phyloP scores from a whole-genome alignment of 1,140 invertebrate genomes.

The Adelges cooleyi region DNA sequence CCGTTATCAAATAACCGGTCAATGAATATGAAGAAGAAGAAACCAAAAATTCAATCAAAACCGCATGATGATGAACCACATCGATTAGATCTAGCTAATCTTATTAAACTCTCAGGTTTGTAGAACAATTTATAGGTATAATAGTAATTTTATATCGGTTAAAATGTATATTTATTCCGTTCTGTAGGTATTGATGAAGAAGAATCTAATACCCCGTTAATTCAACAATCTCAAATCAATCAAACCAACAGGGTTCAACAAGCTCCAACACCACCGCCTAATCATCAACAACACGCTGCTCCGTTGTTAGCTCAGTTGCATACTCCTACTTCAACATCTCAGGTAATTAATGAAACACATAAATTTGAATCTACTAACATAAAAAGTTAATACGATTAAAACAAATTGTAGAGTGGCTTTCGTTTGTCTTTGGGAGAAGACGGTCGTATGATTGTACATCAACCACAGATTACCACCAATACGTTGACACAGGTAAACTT shows the following conservation, averaged over 20 bases:
- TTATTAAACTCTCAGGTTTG: constrained; percentile 46
- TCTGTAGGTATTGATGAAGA: constrained; percentile 40
- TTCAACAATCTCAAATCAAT: constrained; percentile 18
- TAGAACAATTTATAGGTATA: background rate
- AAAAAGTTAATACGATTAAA: background rate
- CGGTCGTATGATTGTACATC: constrained; percentile 43
- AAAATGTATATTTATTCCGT: background rate
- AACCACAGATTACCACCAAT: constrained; percentile 32
- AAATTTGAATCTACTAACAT: background rate
- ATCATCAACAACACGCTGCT: constrained; percentile 7
- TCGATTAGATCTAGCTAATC: constrained; percentile 44
- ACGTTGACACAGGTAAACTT: constrained; percentile 30
- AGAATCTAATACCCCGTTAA: constrained; percentile 36
- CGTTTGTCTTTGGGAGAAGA: constrained; percentile 43
- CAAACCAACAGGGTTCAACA: constrained; percentile 22
- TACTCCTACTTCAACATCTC: constrained; percentile 37
- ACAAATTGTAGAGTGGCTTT: constrained; percentile 35
- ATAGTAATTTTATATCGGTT: background rate
- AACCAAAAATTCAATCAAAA: constrained; percentile 38
- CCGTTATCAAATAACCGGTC: constrained; percentile 27
- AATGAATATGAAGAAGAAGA: constrained; percentile 41
- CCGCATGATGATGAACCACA: constrained; percentile 42
- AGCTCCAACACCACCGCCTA: constrained; percentile 22
- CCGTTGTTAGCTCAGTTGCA: constrained; percentile 38
- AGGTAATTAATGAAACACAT: constrained; percentile 10